Evolutionary conservation across 2,113 vertebrate genomes (phyloP).

Genomic region (pig (Sus scrofa)): T2T-Sscrofa CM000824.6:184793001-184793500

Average conservation of each 20-base stretch:
- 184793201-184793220: not conserved
- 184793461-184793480: not conserved
- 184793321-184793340: not conserved
- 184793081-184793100: not conserved
- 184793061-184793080: not conserved
- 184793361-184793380: not conserved
- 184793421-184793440: not conserved
- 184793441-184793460: not conserved
- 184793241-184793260: slow-evolving; percentile 45
- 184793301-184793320: not conserved
- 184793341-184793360: slow-evolving; percentile 15
- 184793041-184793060: not conserved
- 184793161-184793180: not conserved
- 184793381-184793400: not conserved
- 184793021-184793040: not conserved
- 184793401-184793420: not conserved
- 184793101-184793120: not conserved
- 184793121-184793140: not conserved
- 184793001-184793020: not conserved
- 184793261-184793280: not conserved
- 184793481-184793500: not conserved
- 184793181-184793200: not conserved
- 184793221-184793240: not conserved
- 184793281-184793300: not conserved
- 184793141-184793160: not conserved